Conservation (phyloP, 2,888 invertebrate genomes). For the Scaptomyza cyrtandrae region DNA sequence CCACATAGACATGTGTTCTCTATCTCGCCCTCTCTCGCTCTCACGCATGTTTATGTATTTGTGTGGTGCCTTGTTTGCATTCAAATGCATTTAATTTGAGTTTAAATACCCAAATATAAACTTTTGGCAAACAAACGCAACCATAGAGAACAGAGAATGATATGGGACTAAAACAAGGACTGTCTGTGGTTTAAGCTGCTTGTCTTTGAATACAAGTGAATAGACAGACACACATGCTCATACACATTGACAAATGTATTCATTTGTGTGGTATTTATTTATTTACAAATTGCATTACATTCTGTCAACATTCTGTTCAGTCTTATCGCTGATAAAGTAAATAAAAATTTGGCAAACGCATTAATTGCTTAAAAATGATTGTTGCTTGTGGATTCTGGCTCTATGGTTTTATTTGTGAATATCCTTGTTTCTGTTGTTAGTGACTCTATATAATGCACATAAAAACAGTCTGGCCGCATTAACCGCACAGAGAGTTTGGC, state of each 20-base stretch:
- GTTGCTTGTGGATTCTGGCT: conserved; percentile 34
- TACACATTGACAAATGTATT: conserved; percentile 5
- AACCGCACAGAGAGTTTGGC: conserved; percentile 6
- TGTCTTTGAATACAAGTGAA: conserved; percentile 44
- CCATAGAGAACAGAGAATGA: conserved; percentile 44
- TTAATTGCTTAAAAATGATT: conserved; percentile 71
- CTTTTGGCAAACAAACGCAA: conserved; percentile 74
- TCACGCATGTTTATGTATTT: conserved; percentile 8
- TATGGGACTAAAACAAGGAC: conserved; percentile 14
- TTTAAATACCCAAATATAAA: conserved; percentile 82
- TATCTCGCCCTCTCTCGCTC: background rate
- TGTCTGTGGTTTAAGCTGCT: conserved; percentile 56
- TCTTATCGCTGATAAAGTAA: conserved; percentile 67
- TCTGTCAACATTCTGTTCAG: conserved; percentile 63
- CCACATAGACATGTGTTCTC: conserved; percentile 23
- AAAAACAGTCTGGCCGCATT: conserved; percentile 30
- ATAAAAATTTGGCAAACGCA: conserved; percentile 68
- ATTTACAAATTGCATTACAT: conserved; percentile 68
- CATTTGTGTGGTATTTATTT: conserved; percentile 38
- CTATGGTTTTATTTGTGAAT: background rate
- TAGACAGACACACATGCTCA: conserved; percentile 12
- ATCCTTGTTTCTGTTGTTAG: conserved; percentile 21
- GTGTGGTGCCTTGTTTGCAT: conserved; percentile 66
- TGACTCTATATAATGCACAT: conserved; percentile 18
- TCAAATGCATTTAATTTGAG: conserved; percentile 83